Evolutionary conservation across 2,113 vertebrate species (phyloP), one percentile per base, ranked within the genome.

Genomic region (Athene cunicularia): DNA sequence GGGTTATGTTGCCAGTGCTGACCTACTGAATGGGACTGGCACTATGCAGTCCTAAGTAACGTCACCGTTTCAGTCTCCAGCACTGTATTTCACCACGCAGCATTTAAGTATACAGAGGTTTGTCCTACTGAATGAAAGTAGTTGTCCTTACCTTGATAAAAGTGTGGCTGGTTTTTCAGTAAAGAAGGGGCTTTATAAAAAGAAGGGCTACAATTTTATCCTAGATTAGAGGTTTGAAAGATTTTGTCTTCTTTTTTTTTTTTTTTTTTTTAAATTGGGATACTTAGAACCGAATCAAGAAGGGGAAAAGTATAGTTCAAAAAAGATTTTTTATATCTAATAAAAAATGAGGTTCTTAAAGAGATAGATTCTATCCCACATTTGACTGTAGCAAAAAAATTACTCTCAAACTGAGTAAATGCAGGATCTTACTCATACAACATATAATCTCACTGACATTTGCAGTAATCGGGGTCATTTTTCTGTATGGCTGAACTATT

Each of bases 391-490:
- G 50, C 14, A 66, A 89, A 85, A 85, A 88, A 88, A 75, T 16
- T 33, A 21, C 39, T 63, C 63, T 76, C 75, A 56, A 72, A 86
- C 32, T 83, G 13, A 1, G 83, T 91, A 91, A 93, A 73, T 50
- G 64, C 73, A 75, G 62, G 76, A 71, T 45, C 37, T 5, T 53
- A 80, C 60, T 81, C 64, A 81, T 49, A 45, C 24, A 90, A 45
- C 35, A 50, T 33, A 80, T 32, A 76, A 94, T 96, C 86, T 94
- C 86, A 62, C 3, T 8, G 76, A 76, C 62, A 94, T 84, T 91
- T 93, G 75, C 94, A 72, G 91, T 87, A 79, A 94, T 91, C n/a
- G 4, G 86, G 80, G 80, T 82, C 21, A 91, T 96, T 96, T 76
- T 95, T 91, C 60, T 49, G 39, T 82, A 75, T 56, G 45, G n/a